Evolutionary conservation across 2,888 invertebrate species (phyloP), one percentile per base, ranked within the genome.

Genomic region (Drosophila affinis): DNA sequence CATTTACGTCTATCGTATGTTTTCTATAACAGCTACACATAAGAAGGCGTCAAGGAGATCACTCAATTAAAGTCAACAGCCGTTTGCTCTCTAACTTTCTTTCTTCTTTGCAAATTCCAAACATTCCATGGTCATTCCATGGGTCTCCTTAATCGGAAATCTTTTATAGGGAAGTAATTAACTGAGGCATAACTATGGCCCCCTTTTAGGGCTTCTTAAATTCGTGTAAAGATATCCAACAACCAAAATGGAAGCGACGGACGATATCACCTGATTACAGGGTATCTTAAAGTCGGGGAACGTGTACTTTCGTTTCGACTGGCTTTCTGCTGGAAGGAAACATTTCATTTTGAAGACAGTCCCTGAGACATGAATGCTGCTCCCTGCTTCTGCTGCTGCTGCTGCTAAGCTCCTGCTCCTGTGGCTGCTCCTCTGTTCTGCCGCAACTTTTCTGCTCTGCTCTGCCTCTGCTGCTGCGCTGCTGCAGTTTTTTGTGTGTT

Each of bases 401-500:
- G 47, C 17, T 48, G 56, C 27, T 21, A 3, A 21, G 45, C 52
- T 47, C 39, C 27, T 44, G 27, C 17, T 55, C 56, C 57, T 52
- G 65, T 4, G 24, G 47, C 17, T 48, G 56, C 32, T 21, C 49
- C 48, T 18, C 24, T 24, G 21, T 17, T 45, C 59, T 39, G 39
- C 18, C 29, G 27, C 56, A 3, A 21, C 21, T 21, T 21, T 21
- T 21, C 21, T 21, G 21, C 48, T 18, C 24, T 24, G 21, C 24
- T 45, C 59, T 39, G 39, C 18, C 29, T 44, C 29, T 59, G 46
- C 54, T 54, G 54, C 54, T 47, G 54, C 34, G 54, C 46, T 62
- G 21, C 34, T 21, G 47, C 56, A 21, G 34, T 27, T 39, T 54
- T 29, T 56, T 61, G 56, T 73, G 77, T 80, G 77, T 83, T 83